Conservation (phyloP, 2,888 invertebrate species). For the Nesidiocoris tenuis region DNA sequence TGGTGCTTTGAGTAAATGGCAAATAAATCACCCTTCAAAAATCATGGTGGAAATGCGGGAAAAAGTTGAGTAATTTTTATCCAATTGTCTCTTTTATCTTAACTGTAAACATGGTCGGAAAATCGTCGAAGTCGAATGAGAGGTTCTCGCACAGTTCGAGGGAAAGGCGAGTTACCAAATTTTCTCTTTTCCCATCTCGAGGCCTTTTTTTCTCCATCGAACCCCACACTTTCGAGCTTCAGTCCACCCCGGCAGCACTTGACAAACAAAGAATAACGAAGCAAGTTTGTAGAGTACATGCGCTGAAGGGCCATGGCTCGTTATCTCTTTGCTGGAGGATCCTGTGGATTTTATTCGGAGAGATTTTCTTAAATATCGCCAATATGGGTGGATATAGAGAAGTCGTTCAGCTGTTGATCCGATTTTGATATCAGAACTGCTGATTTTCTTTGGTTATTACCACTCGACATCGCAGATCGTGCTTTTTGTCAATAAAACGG, state of each 20-base stretch:
- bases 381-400: no score
- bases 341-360: no score
- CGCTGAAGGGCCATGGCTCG: neutral
- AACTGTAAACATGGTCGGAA: slow-evolving; percentile 8
- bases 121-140: neutral
- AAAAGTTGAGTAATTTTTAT: slow-evolving; percentile 10
- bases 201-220: neutral
- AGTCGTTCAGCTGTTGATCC: no score
- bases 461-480: no score
- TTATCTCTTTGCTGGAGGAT: slow-evolving; percentile 10
- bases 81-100: slow-evolving; percentile 14
- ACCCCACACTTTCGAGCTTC: neutral
- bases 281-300: slow-evolving; percentile 21
- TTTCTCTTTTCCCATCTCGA: neutral
- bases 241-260: no score
- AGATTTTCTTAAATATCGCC: no score
- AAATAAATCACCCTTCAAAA: slow-evolving; percentile 12
- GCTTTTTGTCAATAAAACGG: no score
- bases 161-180: neutral
- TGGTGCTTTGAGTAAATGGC: no score
- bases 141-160: neutral
- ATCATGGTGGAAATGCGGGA: neutral
- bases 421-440: no score
- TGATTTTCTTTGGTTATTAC: no score
- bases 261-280: slow-evolving; percentile 35